Percentiles rank a stretch among this genome's conserved stretches.
phyloP scores from a whole-genome alignment of 2,888 invertebrate species.

The Tetragonisca angustula region DNA sequence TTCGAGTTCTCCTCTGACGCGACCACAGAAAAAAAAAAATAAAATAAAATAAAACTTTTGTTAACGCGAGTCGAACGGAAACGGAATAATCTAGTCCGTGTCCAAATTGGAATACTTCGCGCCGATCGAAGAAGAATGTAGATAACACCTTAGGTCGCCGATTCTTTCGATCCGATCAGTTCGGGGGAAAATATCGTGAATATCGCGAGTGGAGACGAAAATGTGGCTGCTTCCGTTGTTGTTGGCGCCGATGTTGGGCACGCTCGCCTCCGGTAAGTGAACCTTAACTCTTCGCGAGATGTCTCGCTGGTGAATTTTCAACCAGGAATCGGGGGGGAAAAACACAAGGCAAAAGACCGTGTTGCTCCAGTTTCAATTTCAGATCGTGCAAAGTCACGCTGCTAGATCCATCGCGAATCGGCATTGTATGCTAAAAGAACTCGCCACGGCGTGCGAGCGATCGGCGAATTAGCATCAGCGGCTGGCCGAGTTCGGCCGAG shows the following conservation, averaged over 20 bases:
- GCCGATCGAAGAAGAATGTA: too few relatives aligned
- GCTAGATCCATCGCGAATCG: conserved; percentile 35
- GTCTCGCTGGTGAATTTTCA: background rate
- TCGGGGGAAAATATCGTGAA: background rate
- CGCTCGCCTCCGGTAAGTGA: conserved; percentile 47
- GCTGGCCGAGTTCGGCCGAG: background rate
- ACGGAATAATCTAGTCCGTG: background rate
- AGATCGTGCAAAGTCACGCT: conserved; percentile 46
- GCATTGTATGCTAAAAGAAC: conserved; percentile 68
- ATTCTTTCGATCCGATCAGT: background rate
- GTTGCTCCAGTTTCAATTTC: too few relatives aligned
- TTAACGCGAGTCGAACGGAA: background rate
- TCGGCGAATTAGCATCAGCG: background rate
- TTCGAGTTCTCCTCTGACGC: too few relatives aligned
- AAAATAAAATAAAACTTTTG: too few relatives aligned
- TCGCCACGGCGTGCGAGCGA: conserved; percentile 4
- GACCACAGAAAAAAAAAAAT: too few relatives aligned
- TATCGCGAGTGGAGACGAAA: background rate
- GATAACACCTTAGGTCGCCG: background rate
- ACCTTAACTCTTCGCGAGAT: background rate
- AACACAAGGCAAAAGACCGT: background rate
- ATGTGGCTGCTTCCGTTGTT: conserved; percentile 28
- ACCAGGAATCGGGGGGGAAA: background rate
- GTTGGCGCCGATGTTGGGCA: conserved; percentile 20
- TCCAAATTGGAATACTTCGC: too few relatives aligned